Base-by-base conservation (phyloP, 2,888 invertebrate genomes). In the Phengaris arion region DNA sequence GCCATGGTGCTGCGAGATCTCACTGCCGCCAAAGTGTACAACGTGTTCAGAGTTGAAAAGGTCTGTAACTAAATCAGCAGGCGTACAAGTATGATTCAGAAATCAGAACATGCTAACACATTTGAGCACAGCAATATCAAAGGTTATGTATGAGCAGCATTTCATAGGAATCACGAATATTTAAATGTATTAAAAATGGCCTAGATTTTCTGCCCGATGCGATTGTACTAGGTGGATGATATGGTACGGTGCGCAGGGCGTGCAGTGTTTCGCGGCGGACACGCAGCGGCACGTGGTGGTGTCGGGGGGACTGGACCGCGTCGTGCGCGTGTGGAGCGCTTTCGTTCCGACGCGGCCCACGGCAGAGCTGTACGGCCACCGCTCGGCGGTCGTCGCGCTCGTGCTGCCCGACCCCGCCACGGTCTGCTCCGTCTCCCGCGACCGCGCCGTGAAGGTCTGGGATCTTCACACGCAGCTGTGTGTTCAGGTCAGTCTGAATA, bases 311-410 rank as follows among this genome's bases (percentile, higher is more conserved):
- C 95, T 96, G 8, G 97, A 98, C 87, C 96, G 96, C 81, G 85
- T 94, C 74, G 94, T 97, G 48, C 95, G 97, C 57, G 91, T 97
- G 74, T 98, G 97, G 97, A 97, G 96, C 87, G 95, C 97, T 0
- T 97, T 96, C 85, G 95, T 96, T n/a, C 94, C 96, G 1, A 89
- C 91, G 74, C 95, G 96, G 82, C 94, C 96, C 0, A 95, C 91
- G 68, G 94, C 94, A 10, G 88, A 95, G 13, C 91, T 97, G 55
- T 75, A 81, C 55, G 97, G 97, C 0, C 97, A 97, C 85, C 95
- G 95, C 82, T 94, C 96, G 1, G 95, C 96, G 12, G 94, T 98
- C 79, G 94, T 94, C 22, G 94, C 94, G 75, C 87, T 97, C 68
- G 93, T 96, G 78, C 91, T 97, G 76, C 96, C 97, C 89, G 94